Conservation (phyloP, 2,797 vertebrate genomes). For the Loris lydekkerianus region DNA sequence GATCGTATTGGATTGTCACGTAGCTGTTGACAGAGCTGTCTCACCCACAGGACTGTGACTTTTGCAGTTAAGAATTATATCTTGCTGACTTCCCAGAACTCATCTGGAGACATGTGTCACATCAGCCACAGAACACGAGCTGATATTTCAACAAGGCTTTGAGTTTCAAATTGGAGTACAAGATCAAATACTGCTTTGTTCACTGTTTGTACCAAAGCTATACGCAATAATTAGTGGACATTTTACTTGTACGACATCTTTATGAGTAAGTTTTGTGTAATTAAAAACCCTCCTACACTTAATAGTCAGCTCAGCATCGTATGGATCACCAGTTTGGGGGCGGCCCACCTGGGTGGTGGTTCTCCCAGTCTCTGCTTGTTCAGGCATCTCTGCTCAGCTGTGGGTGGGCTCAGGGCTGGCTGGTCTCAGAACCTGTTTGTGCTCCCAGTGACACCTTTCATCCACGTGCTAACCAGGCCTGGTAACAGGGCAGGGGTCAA, state of each 20-base stretch:
- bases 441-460: not conserved
- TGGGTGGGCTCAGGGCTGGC: too few relatives aligned
- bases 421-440: not conserved
- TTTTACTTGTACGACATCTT: not conserved
- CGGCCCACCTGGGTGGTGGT: not conserved
- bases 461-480: not conserved
- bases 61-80: constrained; percentile 47
- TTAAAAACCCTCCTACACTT: not conserved
- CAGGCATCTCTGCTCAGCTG: not conserved
- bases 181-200: not conserved
- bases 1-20: not conserved
- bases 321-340: not conserved
- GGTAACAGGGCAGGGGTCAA: not conserved
- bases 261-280: not conserved
- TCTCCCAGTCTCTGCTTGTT: not conserved
- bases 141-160: not conserved
- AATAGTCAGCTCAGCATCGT: not conserved
- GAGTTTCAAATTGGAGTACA: constrained; percentile 2
- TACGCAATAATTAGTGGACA: not conserved
- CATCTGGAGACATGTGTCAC: not conserved
- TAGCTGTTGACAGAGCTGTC: constrained; percentile 27
- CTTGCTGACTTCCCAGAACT: not conserved
- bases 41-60: constrained; percentile 7
- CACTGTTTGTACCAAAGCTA: not conserved
- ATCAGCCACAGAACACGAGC: not conserved